Evolutionary conservation across 2,797 vertebrate genomes (phyloP).

Genomic region (Buceros bicornis): DNA sequence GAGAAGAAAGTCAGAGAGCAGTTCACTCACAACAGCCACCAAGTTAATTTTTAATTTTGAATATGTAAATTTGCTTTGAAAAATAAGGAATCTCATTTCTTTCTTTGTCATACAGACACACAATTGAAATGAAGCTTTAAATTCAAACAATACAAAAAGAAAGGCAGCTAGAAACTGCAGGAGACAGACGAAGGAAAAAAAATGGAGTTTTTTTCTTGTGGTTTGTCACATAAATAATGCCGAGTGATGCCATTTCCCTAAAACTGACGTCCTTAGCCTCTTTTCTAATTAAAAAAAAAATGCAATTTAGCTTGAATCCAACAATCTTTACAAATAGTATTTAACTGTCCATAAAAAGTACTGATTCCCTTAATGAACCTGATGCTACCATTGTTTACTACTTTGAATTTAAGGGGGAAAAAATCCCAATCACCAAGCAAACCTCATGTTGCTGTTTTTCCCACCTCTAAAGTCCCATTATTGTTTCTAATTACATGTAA

Average conservation of each 20-base stretch:
- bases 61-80: background rate
- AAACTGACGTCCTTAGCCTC: background rate
- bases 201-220: background rate
- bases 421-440: background rate
- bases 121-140: background rate
- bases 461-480: background rate
- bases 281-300: slow-evolving; percentile 35
- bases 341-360: slow-evolving; percentile 52
- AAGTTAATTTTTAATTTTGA: background rate
- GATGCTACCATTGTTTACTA: slow-evolving; percentile 22
- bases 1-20: background rate
- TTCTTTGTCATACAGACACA: background rate
- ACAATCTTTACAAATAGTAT: slow-evolving; percentile 17
- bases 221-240: background rate
- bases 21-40: background rate
- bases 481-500: slow-evolving; percentile 17
- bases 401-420: background rate
- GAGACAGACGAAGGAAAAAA: background rate
- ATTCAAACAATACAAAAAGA: background rate
- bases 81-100: background rate
- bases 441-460: background rate
- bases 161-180: background rate
- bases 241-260: background rate
- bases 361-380: slow-evolving; percentile 46
- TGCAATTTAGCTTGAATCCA: background rate